Conservation (phyloP, 2,888 invertebrate species). For the Syrphus vitripennis region DNA sequence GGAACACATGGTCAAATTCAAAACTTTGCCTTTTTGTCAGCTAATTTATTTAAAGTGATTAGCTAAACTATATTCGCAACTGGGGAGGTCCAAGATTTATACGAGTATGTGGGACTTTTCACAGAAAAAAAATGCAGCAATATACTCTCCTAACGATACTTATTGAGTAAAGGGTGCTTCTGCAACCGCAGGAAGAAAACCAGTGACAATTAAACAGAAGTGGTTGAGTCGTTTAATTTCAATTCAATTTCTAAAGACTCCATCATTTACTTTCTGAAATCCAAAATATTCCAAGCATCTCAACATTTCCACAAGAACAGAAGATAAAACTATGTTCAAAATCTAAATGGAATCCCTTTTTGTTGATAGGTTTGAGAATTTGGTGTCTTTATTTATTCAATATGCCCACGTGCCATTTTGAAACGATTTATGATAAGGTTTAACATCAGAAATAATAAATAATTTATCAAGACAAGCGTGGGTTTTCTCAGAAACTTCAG, state of each 20-base stretch:
- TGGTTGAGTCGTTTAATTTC: no score
- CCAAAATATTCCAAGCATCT: background rate
- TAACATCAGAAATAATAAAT: background rate
- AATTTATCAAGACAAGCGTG: background rate
- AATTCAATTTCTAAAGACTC: no score
- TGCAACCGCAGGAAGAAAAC: no score
- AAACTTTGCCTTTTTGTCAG: slow-evolving; percentile 26
- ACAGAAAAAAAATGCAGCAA: background rate
- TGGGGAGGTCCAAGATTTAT: background rate
- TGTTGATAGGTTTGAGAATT: background rate
- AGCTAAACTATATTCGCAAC: background rate
- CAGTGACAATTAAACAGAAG: no score
- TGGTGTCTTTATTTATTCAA: background rate
- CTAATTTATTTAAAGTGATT: slow-evolving; percentile 20
- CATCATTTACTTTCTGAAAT: no score
- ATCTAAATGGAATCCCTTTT: background rate
- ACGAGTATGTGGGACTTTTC: background rate
- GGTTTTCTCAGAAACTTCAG: background rate
- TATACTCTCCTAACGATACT: background rate
- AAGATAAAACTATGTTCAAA: background rate
- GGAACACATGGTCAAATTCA: slow-evolving; percentile 32
- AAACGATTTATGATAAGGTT: background rate
- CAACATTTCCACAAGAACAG: background rate
- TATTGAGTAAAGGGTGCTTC: no score
- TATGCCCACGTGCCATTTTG: background rate